A percentile compares a stretch with the other conserved stretches of the same genome.
Evolutionary conservation across 2,888 invertebrate species (phyloP).

Genomic region (Arrhopalites spinosus): DNA sequence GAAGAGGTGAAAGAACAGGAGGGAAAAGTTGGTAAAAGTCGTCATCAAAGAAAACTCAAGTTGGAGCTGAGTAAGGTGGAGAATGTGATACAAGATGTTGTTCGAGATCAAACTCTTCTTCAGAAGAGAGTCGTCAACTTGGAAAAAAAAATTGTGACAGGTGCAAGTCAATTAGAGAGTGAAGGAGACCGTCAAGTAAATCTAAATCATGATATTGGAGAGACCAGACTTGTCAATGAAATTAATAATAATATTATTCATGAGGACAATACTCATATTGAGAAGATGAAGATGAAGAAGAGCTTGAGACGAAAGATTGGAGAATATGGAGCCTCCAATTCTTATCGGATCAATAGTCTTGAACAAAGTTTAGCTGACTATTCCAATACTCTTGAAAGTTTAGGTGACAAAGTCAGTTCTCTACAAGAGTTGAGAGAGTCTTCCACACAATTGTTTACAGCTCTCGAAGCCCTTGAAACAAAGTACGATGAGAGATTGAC

Average conservation of each 20-base stretch:
- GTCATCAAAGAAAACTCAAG: constrained; percentile 37
- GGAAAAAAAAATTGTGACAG: constrained; percentile 42
- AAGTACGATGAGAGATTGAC: constrained; percentile 50
- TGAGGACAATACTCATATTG: background rate
- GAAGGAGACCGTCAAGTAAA: background rate
- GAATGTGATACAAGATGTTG: constrained; percentile 38
- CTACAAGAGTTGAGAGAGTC: constrained; percentile 47
- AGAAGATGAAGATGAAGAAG: background rate
- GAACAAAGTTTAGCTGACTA: constrained; percentile 40
- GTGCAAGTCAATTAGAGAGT: too few species aligned
- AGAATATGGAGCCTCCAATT: constrained; percentile 11
- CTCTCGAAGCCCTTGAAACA: constrained; percentile 48
- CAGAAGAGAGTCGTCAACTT: constrained; percentile 44
- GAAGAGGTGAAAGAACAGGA: too few species aligned
- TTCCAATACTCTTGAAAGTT: constrained; percentile 40
- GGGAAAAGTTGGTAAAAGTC: background rate
- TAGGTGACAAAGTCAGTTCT: constrained; percentile 45
- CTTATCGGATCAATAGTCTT: constrained; percentile 15
- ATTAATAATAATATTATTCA: background rate
- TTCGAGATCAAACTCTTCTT: constrained; percentile 40
- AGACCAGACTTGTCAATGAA: too few species aligned
- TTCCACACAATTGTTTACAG: constrained; percentile 47
- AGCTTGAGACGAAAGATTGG: background rate
- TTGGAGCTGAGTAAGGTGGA: constrained; percentile 44
- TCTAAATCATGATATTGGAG: background rate